Percentiles rank a stretch among this genome's conserved stretches.
phyloP scores from a whole-genome alignment of 64 coral and sea anemone species.

The Catalaphyllia jardinei region DNA sequence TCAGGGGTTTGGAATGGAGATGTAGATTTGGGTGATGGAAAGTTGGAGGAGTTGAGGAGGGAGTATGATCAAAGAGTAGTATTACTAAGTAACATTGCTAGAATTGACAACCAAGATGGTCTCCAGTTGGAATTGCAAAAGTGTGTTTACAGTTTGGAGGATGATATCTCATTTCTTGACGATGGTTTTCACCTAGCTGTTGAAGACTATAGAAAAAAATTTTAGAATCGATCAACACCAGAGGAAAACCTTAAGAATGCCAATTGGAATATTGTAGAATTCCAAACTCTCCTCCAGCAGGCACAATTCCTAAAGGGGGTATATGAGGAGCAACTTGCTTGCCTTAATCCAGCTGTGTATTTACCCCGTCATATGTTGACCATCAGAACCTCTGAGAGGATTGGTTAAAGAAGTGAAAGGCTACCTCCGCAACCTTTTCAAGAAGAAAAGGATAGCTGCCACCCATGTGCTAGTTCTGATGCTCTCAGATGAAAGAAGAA shows the following conservation, averaged over 20 bases:
- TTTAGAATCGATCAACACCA: not conserved
- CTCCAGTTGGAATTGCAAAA: not conserved
- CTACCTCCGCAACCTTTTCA: constrained; percentile 7
- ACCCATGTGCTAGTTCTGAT: constrained; percentile 44
- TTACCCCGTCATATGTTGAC: too few species aligned
- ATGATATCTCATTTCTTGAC: too few species aligned
- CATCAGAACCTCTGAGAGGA: too few species aligned
- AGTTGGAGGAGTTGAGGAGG: not conserved
- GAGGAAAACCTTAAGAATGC: constrained; percentile 1
- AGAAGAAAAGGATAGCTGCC: constrained; percentile 26
- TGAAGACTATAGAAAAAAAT: too few species aligned
- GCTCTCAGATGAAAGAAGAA: not conserved
- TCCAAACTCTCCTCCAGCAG: constrained; percentile 38
- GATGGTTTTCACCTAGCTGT: too few species aligned
- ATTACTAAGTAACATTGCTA: not conserved
- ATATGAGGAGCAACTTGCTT: too few species aligned
- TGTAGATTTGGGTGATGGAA: constrained; percentile 44
- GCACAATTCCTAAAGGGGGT: not conserved
- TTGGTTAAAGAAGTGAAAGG: not conserved
- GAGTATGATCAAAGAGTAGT: not conserved
- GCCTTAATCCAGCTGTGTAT: too few species aligned
- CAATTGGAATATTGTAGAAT: constrained; percentile 36
- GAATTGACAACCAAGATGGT: not conserved
- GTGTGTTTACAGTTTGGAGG: too few species aligned
- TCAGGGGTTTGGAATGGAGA: constrained; percentile 51